Evolutionary conservation across 2,797 vertebrate genomes (phyloP), one percentile per base, ranked within the genome.

Genomic region (Micropoecilia bifurca): DNA sequence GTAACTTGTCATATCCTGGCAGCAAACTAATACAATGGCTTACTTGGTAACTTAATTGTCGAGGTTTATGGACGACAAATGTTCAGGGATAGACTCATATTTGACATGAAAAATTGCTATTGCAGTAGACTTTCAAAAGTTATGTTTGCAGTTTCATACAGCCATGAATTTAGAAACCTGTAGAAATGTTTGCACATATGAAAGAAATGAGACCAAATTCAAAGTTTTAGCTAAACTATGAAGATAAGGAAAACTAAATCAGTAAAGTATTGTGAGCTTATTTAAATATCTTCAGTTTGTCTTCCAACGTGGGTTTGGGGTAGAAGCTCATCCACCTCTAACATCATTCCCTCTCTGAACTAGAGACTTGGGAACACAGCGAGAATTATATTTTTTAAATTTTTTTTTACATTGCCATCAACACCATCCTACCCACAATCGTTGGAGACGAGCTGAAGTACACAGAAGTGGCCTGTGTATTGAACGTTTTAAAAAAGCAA

Each of bases 31-130:
- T 7, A 83, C 46, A 2, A 12, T 20, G 43, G 22, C 36, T 71
- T 48, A 45, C 76, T 83, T 68, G 69, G 45, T 75, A 25, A 22
- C 43, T 77, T 82, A n/a, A n/a, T n/a, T 76, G 69, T 6, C 47
- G 55, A 78, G 76, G 71, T 77, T 81, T 43, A 73, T 20, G 30
- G 59, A 63, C 16, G 9, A 3, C 1, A 18, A 28, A n/a, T 33
- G 20, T 30, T 22, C 30, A 39, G 36, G 36, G 36, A 39, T 39
- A 39, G 36, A 39, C 36, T 39, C 36, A 5, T 36, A 36, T 39
- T 39, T 39, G 4, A 39, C 36, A 39, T 39, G 36, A 39, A 39
- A 39, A 39, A 39, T 39, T 39, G 36, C 36, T 39, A 39, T 39
- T 39, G 36, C 36, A 39, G 30, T 25, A 22, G 33, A 76, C 53